These are phyloP conservation scores for Emberiza fucata DNA, from an alignment of 2,113 vertebrate genomes.

Conservation along the genomic window DNA sequence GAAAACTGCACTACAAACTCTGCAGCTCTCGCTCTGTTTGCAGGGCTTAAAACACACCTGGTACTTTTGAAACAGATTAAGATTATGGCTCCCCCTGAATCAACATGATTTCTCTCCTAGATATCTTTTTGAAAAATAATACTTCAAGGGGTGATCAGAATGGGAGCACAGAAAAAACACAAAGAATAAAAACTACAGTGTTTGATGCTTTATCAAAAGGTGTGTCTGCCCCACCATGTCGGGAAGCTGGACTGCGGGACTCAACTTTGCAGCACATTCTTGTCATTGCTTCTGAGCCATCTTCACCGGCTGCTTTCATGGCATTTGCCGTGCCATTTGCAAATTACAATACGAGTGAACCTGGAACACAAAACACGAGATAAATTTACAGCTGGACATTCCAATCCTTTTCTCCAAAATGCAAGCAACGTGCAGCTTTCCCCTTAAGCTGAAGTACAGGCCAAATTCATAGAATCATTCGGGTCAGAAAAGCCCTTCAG, in stretches of 20 bases:
- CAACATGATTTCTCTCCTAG: background rate
- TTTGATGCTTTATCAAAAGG: background rate
- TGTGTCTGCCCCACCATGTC: background rate
- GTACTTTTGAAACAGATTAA: background rate
- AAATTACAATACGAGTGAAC: too few relatives aligned
- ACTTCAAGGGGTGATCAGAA: background rate
- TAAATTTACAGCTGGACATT: too few relatives aligned
- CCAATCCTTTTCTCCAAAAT: too few relatives aligned
- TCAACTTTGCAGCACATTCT: too few relatives aligned
- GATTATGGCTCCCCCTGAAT: background rate
- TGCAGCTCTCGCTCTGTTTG: background rate
- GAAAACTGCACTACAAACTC: background rate
- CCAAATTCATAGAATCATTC: too few relatives aligned
- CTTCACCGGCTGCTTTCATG: background rate
- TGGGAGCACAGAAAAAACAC: background rate
- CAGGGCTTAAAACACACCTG: background rate
- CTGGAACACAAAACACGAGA: too few relatives aligned
- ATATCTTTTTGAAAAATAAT: background rate
- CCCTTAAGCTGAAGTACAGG: too few relatives aligned
- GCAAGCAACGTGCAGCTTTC: too few relatives aligned
- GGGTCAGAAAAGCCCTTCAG: too few relatives aligned
- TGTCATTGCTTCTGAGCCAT: background rate
- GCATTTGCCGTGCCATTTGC: too few relatives aligned
- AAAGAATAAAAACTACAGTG: background rate
- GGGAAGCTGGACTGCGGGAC: background rate